Evolutionary conservation across 2,888 invertebrate species (phyloP), one percentile per base, ranked within the genome.

Genomic region (Oscheius sp.): DNA sequence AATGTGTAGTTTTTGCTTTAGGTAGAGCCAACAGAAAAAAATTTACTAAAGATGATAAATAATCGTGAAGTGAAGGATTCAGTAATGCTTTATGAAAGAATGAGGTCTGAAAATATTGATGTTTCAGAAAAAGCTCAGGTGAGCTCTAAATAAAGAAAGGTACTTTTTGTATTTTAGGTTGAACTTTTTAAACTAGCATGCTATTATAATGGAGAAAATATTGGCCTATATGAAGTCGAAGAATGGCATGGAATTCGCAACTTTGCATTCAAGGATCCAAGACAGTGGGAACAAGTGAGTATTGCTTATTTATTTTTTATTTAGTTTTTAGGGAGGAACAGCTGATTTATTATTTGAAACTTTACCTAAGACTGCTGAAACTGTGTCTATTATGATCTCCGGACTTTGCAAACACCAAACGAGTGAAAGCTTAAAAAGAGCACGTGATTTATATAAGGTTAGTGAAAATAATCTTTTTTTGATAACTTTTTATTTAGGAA

Each of bases 231-330:
- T 6, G 85, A 86, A 58, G 66, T 78, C 46, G 69, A 70, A 12
- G 79, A 83, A 29, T 85, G 82, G 83, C 77, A 70, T 6, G 84
- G 84, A 69, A 71, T 83, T 37, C 69, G 85, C 15, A 79, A 74
- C 53, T 79, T 71, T 31, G 79, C 74, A 37, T 66, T 78, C 17
- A 48, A 65, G 23, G 70, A 69, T 12, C 48, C 65, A 12, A 10
- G 23, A 0, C 25, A 50, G 5, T 79, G 82, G 82, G 71, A 74
- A 23, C 48, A 72, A 10, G 79, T 78, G 17, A 10, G 69, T 34
- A 17, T 34, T 29, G 34, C 29, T 31, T n/a, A 15, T 4, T 63
- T 12, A 8, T 55, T 42, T 23, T 45, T 2, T 48, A 8, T 33
- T 27, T 2, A 3, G 15, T n/a, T 46, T 72, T 58, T 34, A 81